phyloP scores from a whole-genome alignment of 2,797 vertebrate genomes.

The Hippopotamyrus pictus region DNA sequence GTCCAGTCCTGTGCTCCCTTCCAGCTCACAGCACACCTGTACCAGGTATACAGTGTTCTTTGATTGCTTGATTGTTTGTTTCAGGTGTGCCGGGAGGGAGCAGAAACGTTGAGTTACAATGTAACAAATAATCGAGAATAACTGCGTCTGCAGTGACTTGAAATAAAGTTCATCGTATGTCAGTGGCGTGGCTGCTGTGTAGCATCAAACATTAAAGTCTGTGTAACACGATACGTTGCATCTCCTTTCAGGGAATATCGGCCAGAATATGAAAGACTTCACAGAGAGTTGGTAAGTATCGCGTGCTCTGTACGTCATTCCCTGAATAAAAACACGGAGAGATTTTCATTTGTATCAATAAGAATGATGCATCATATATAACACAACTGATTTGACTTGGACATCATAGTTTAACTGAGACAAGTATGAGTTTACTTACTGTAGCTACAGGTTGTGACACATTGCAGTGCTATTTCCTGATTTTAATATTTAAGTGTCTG shows the following conservation, averaged over 20 bases:
- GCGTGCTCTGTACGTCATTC: not conserved
- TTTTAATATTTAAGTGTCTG: not conserved
- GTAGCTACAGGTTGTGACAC: not conserved
- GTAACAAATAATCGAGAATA: not conserved
- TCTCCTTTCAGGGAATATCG: slow-evolving; percentile 76
- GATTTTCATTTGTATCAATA: not conserved
- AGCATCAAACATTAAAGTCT: not conserved
- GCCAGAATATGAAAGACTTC: slow-evolving; percentile 83
- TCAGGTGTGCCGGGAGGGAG: not conserved
- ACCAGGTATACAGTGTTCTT: not conserved
- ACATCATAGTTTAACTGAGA: not conserved
- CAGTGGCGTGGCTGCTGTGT: not conserved
- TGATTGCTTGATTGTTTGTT: not conserved
- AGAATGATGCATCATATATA: not conserved
- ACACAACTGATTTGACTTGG: not conserved
- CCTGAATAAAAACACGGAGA: not conserved
- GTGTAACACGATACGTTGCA: not conserved
- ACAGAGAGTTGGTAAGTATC: slow-evolving; percentile 69
- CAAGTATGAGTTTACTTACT: not conserved
- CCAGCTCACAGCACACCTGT: not conserved
- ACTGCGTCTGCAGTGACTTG: not conserved
- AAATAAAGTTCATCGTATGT: not conserved
- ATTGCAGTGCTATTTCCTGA: not conserved
- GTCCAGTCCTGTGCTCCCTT: not conserved
- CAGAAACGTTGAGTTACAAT: not conserved